phyloP scores from a whole-genome alignment of 2,888 invertebrate genomes.

The Zygothrica quintamaculata region DNA sequence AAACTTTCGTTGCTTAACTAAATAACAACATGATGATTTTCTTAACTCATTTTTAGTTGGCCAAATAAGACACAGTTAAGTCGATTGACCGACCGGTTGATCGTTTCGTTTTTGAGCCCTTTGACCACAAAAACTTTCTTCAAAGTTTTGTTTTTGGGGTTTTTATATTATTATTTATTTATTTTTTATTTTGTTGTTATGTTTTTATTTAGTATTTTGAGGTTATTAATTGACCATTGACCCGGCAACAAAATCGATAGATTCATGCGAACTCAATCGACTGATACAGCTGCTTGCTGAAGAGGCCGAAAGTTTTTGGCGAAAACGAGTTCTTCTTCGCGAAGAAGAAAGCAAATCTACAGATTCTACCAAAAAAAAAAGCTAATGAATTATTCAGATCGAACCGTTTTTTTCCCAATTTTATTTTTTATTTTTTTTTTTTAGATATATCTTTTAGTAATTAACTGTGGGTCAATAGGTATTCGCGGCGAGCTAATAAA shows the following conservation, averaged over 20 bases:
- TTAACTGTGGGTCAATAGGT: constrained; percentile 74
- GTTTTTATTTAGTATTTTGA: no score
- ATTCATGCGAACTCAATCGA: constrained; percentile 34
- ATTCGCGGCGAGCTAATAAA: constrained; percentile 74
- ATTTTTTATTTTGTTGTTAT: neutral
- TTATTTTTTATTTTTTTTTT: constrained; percentile 21
- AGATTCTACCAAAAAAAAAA: constrained; percentile 6
- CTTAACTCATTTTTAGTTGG: no score
- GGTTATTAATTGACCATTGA: constrained; percentile 71
- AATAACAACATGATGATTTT: no score
- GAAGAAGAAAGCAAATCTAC: constrained; percentile 52
- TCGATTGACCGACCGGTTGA: neutral
- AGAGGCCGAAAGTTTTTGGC: constrained; percentile 41
- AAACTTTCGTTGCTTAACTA: no score
- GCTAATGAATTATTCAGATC: constrained; percentile 71
- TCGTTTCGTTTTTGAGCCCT: constrained; percentile 25
- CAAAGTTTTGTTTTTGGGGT: no score
- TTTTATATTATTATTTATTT: no score
- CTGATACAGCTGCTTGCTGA: constrained; percentile 4
- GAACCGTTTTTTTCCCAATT: neutral
- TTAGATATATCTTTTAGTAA: constrained; percentile 47
- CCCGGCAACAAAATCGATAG: constrained; percentile 39
- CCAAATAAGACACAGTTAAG: neutral
- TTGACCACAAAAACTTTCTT: constrained; percentile 55
- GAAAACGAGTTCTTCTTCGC: constrained; percentile 33